Conservation (phyloP, 2,888 invertebrate genomes). For the Ectemnius continuus region DNA sequence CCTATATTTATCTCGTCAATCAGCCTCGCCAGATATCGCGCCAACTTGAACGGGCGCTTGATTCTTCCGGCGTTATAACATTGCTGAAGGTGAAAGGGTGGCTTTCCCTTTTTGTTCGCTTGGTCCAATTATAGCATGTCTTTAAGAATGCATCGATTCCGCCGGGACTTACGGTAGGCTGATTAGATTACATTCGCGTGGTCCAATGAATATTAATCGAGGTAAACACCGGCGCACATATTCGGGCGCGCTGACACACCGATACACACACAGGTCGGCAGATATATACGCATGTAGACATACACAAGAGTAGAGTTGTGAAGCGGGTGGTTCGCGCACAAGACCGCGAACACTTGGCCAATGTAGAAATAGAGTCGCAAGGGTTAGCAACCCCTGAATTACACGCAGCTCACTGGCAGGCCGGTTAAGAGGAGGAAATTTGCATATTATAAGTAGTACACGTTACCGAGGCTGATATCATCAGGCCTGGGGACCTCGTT, state of each 20-base stretch:
- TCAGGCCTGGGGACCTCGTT: constrained; percentile 71
- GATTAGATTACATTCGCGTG: constrained; percentile 23
- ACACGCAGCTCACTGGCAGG: constrained; percentile 60
- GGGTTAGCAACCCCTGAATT: constrained; percentile 72
- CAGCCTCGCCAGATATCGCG: too few relatives aligned
- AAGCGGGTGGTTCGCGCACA: constrained; percentile 10
- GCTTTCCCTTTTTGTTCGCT: not conserved
- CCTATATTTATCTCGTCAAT: constrained; percentile 1
- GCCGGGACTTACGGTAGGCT: not conserved
- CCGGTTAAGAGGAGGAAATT: constrained; percentile 68
- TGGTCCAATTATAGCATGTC: not conserved
- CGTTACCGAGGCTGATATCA: constrained; percentile 73
- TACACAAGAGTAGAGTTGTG: not conserved
- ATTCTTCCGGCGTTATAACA: too few relatives aligned
- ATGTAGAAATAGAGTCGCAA: constrained; percentile 67
- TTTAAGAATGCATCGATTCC: constrained; percentile 7
- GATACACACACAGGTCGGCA: constrained; percentile 16
- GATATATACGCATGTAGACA: constrained; percentile 24
- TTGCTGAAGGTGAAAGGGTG: not conserved
- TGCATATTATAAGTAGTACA: constrained; percentile 78
- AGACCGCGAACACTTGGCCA: constrained; percentile 59
- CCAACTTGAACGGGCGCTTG: too few relatives aligned
- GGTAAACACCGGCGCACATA: constrained; percentile 43
- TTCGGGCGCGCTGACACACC: constrained; percentile 10
- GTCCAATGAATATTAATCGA: constrained; percentile 67